These are phyloP conservation scores for Drosophila bocqueti DNA, from an alignment of 1,140 invertebrate species.

Conservation along the genomic window DNA sequence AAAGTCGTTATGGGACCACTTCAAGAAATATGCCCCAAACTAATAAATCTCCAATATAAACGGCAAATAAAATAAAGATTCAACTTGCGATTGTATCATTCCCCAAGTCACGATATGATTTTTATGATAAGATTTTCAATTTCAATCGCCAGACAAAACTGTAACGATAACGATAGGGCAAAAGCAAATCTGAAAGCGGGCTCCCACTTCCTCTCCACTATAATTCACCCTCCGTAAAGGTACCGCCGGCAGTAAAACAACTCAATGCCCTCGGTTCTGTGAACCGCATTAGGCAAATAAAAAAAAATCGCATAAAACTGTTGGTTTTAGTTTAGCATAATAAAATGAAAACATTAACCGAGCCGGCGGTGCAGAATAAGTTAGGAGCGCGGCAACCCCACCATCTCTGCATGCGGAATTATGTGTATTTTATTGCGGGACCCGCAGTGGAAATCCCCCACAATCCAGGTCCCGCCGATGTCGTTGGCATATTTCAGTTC, in stretches of 20 bases:
- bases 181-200: slow-evolving; percentile 21
- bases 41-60: slow-evolving; percentile 68
- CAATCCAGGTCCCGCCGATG: slow-evolving; percentile 12
- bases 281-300: slow-evolving; percentile 53
- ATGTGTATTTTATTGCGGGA: slow-evolving; percentile 63
- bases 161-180: slow-evolving; percentile 37
- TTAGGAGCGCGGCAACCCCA: slow-evolving; percentile 6
- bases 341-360: slow-evolving; percentile 69
- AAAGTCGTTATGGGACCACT: slow-evolving; percentile 58
- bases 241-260: slow-evolving; percentile 50
- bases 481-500: slow-evolving; percentile 49
- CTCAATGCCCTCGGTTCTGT: slow-evolving; percentile 19
- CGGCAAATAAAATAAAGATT: slow-evolving; percentile 52
- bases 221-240: slow-evolving; percentile 7
- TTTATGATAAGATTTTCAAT: slow-evolving; percentile 74
- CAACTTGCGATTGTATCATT: slow-evolving; percentile 47
- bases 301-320: slow-evolving; percentile 64
- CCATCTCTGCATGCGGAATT: slow-evolving; percentile 38
- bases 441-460: slow-evolving; percentile 21
- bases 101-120: slow-evolving; percentile 58
- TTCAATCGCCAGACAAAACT: slow-evolving; percentile 54
- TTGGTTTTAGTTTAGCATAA: slow-evolving; percentile 70
- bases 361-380: slow-evolving; percentile 21
- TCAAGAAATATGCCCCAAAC: slow-evolving; percentile 60
- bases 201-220: neutral